These are phyloP conservation scores for Phyllotis vaccarum DNA, from an alignment of 2,797 vertebrate species.

Conservation along the genomic window DNA sequence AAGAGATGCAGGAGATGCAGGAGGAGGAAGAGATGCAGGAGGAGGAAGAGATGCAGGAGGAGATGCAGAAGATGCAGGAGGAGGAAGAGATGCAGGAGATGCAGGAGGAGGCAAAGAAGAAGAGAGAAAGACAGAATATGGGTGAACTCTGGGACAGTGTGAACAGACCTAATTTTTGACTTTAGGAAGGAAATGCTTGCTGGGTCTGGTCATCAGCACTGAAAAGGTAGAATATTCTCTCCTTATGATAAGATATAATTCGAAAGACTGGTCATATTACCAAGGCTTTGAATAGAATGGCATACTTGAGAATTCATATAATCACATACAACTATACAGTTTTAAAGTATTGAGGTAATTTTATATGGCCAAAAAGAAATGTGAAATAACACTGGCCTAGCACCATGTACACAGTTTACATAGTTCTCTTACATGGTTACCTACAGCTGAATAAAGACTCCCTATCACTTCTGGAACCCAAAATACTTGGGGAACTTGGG, in stretches of 20 bases:
- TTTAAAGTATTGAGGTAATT: not conserved
- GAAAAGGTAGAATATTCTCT: not conserved
- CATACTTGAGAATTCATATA: not conserved
- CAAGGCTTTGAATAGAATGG: not conserved
- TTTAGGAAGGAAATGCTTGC: not conserved
- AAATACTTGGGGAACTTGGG: not conserved
- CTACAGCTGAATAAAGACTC: not conserved
- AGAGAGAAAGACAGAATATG: not conserved
- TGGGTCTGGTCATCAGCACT: not conserved
- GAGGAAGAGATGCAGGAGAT: too few species aligned
- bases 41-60: too few species aligned
- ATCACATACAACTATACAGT: not conserved
- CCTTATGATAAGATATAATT: not conserved
- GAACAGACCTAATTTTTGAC: not conserved
- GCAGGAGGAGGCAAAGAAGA: too few species aligned
- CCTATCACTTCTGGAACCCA: not conserved
- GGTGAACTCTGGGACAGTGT: not conserved
- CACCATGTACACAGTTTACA: not conserved
- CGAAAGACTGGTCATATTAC: not conserved
- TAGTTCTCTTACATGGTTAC: not conserved
- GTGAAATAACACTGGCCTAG: not conserved
- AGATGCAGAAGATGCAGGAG: too few species aligned
- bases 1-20: too few species aligned
- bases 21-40: too few species aligned
- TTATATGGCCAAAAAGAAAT: not conserved